Conservation (phyloP, 2,888 invertebrate species). For the Myopa testacea region DNA sequence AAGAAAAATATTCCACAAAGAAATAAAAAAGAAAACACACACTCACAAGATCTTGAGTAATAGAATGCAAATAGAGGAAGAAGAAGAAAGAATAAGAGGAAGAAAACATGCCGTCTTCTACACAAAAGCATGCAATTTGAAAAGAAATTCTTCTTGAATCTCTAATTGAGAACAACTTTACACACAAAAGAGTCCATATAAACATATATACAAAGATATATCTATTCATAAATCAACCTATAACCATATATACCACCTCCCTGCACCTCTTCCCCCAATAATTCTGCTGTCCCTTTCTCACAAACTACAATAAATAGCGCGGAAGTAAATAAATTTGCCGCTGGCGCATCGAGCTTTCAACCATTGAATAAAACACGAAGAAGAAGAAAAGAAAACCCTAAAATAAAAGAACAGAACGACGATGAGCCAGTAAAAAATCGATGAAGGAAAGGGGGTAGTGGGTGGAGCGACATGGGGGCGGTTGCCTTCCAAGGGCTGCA, state of each 20-base stretch:
- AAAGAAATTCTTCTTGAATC: constrained; percentile 3
- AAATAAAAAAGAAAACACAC: not conserved
- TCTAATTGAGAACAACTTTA: not conserved
- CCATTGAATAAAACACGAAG: not conserved
- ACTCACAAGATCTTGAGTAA: not conserved
- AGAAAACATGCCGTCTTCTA: not conserved
- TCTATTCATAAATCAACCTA: not conserved
- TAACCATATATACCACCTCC: too few relatives aligned
- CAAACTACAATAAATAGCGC: constrained; percentile 10
- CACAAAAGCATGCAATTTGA: not conserved
- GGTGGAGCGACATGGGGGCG: not conserved
- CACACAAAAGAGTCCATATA: not conserved
- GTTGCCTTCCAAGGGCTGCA: not conserved
- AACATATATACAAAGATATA: not conserved
- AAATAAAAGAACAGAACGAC: not conserved
- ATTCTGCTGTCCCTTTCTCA: not conserved
- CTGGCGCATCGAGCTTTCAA: constrained; percentile 18
- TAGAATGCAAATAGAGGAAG: not conserved
- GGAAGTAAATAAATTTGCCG: constrained; percentile 30
- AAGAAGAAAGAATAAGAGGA: not conserved
- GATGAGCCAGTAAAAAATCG: constrained; percentile 1
- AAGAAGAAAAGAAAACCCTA: not conserved
- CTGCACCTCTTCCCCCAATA: too few relatives aligned
- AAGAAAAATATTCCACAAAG: not conserved
- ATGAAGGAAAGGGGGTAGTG: not conserved